Percentiles rank a stretch among this genome's conserved stretches.
Conservation (phyloP, 2,888 invertebrate species). For the Podotricha telesiphe region DNA sequence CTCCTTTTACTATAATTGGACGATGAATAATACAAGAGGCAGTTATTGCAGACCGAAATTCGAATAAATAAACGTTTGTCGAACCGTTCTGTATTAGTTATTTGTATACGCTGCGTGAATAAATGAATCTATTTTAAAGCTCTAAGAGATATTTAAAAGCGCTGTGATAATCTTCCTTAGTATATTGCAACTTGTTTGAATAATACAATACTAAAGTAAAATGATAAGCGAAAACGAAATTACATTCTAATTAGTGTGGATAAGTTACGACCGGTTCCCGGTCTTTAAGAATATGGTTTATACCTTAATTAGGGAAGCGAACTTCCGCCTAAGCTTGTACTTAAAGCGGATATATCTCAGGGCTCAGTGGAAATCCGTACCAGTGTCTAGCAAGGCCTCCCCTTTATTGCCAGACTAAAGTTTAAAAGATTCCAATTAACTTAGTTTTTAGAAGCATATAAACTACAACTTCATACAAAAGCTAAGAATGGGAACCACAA, state of each 20-base stretch:
- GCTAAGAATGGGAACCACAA: slow-evolving; percentile 18
- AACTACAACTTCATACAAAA: slow-evolving; percentile 31
- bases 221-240: not conserved
- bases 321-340: slow-evolving; percentile 33
- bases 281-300: slow-evolving; percentile 31
- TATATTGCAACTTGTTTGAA: no score
- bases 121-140: slow-evolving; percentile 32
- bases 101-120: slow-evolving; percentile 31
- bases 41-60: slow-evolving; percentile 74
- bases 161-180: not conserved
- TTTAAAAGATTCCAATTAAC: slow-evolving; percentile 82
- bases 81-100: slow-evolving; percentile 45
- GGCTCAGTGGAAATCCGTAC: slow-evolving; percentile 31
- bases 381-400: slow-evolving; percentile 49
- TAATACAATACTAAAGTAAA: no score
- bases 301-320: slow-evolving; percentile 39
- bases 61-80: slow-evolving; percentile 64
- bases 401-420: slow-evolving; percentile 75
- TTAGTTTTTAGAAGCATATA: slow-evolving; percentile 39
- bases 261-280: not conserved
- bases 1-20: slow-evolving; percentile 83
- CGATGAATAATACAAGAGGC: slow-evolving; percentile 83
- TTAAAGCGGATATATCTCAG: slow-evolving; percentile 34
- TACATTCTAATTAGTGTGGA: slow-evolving; percentile 17
- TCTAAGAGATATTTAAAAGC: slow-evolving; percentile 10